These are phyloP conservation scores for Ferrisia virgata DNA, from an alignment of 2,888 invertebrate species.

Conservation along the genomic window DNA sequence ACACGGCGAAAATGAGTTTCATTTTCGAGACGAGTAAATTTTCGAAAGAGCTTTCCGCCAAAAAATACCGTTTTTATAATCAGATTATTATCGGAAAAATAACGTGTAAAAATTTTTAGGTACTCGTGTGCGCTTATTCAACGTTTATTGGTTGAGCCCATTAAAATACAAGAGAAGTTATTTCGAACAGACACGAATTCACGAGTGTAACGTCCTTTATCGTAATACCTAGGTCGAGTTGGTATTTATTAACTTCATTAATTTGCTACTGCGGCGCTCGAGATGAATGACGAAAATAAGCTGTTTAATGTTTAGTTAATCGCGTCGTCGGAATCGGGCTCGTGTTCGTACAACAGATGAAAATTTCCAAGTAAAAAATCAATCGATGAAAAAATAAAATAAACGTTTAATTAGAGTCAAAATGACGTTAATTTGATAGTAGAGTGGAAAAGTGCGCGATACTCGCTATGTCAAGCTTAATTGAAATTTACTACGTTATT, in stretches of 20 bases:
- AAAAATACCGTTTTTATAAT: neutral
- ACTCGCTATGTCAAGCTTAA: neutral
- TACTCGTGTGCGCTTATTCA: no score
- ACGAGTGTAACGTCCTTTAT: neutral
- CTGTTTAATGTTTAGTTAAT: neutral
- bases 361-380: neutral
- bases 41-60: neutral
- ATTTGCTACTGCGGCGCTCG: neutral
- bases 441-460: neutral
- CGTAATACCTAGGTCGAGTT: neutral
- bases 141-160: neutral
- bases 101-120: neutral
- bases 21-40: neutral
- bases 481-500: slow-evolving; percentile 7
- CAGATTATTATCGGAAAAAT: neutral
- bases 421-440: slow-evolving; percentile 13
- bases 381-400: neutral
- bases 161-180: slow-evolving; percentile 2
- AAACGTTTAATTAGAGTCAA: slow-evolving; percentile 17
- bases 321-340: neutral
- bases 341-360: neutral
- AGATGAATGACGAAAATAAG: slow-evolving; percentile 7
- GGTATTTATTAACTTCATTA: neutral
- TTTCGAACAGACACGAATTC: neutral
- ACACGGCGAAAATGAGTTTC: no score